Evolutionary conservation across 2,797 vertebrate species (phyloP), one percentile per base, ranked within the genome.

Genomic region (Sebastes hubbsi): DNA sequence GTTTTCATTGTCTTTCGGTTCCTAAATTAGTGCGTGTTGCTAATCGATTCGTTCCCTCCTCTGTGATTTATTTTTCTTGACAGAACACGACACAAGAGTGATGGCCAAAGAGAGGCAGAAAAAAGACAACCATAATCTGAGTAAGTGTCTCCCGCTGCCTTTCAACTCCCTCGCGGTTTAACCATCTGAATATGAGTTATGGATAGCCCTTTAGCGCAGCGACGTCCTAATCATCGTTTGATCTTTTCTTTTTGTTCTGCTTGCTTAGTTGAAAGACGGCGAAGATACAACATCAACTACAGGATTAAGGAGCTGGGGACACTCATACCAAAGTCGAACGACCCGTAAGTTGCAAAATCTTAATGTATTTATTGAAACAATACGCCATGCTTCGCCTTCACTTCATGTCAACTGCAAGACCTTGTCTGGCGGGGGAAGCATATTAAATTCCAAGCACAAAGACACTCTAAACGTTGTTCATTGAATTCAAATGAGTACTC

Each of bases 271-370:
- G 99, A 99, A 96, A 97, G 99, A 95, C 95, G 99, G 92, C 94
- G 98, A 84, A 94, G 99, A 91, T 99, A 99, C 94, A 99, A 99
- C 95, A 99, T 99, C 94, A 99, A 99, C 96, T 99, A 99, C 94
- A 96, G 98, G 94, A 99, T 99, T 91, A 99, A 99, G 92, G 99
- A 99, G 89, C 96, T 99, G 91, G 99, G 99, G 89, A 99, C 97
- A 6, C 97, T 99, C 91, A 99, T 99, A 94, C 99, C 98, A 84
- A 99, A 99, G 91, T 98, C 98, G 77, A 99, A 98, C 87, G 98
- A 99, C 94, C 99, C 98, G 99, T 99, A 94, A 99, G 99, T 98
- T 79, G 38, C 64, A 34, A 27, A 63, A 61, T 62, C 8, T 34
- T 6, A 78, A 79, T 72, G 78, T 58, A 78, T 87, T 83, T 76